Evolutionary conservation across 2,888 invertebrate species (phyloP).

Genomic region (Oscheius myriophilus): DNA sequence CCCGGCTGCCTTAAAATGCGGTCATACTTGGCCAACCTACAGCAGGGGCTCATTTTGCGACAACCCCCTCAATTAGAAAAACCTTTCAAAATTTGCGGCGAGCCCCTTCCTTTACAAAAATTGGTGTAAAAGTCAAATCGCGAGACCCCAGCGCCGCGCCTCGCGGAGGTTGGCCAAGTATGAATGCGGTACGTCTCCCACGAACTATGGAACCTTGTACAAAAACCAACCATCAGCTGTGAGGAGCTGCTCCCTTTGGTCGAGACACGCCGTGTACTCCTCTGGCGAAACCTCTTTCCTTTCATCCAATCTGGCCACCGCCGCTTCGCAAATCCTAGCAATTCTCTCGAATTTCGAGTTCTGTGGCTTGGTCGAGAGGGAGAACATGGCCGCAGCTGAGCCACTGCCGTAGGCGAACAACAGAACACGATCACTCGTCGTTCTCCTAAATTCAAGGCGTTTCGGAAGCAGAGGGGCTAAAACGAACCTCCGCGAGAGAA

Average conservation of each 20-base stretch:
- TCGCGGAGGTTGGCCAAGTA: too few species aligned
- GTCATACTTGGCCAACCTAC: too few species aligned
- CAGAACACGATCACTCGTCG: constrained; percentile 74
- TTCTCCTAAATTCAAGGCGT: not conserved
- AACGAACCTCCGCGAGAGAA: constrained; percentile 76
- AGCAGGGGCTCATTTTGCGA: too few species aligned
- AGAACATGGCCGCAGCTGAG: constrained; percentile 76
- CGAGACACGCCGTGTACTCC: constrained; percentile 54
- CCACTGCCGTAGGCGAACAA: constrained; percentile 98
- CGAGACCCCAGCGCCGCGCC: too few species aligned
- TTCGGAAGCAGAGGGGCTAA: not conserved
- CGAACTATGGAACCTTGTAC: too few species aligned
- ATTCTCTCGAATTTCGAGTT: constrained; percentile 38
- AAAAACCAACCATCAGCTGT: constrained; percentile 41
- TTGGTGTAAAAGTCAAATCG: too few species aligned
- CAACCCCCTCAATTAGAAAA: too few species aligned
- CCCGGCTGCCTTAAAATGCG: too few species aligned
- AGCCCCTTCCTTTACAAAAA: too few species aligned
- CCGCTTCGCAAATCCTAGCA: constrained; percentile 26
- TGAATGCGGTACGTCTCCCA: too few species aligned
- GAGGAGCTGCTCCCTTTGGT: constrained; percentile 47
- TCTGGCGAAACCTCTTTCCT: constrained; percentile 48
- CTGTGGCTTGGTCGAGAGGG: constrained; percentile 23
- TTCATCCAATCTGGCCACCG: constrained; percentile 45
- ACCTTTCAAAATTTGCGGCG: too few species aligned